A percentile compares a stretch with the other conserved stretches of the same genome.
phyloP scores from a whole-genome alignment of 2,797 vertebrate genomes.

The Centropyge bicolor region DNA sequence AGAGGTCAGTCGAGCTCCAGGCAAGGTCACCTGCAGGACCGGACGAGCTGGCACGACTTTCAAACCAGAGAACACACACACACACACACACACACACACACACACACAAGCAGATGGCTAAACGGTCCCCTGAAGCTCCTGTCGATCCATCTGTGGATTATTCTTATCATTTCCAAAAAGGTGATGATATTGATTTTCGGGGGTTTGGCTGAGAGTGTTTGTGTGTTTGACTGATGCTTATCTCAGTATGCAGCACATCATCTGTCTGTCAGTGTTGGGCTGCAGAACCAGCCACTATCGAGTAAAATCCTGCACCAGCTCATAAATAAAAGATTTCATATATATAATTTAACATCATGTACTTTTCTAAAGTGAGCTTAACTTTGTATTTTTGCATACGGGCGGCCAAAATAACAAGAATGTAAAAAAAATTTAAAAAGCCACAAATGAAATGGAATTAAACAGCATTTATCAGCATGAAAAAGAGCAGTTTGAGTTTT shows the following conservation, averaged over 20 bases:
- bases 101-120: conserved; percentile 43
- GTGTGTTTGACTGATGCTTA: conserved; percentile 61
- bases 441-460: conserved; percentile 1
- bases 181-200: conserved; percentile 73
- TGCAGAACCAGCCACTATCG: conserved; percentile 3
- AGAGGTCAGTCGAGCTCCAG: conserved; percentile 62
- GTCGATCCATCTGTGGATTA: conserved; percentile 71
- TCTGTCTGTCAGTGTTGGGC: conserved; percentile 55
- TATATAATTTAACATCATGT: conserved; percentile 5
- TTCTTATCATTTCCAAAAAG: conserved; percentile 76
- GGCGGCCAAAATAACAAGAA: not conserved
- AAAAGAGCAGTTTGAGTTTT: not conserved
- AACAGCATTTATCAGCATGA: not conserved
- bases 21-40: conserved; percentile 65
- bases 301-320: conserved; percentile 15
- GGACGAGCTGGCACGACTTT: conserved; percentile 19
- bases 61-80: not conserved
- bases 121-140: conserved; percentile 55
- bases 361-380: not conserved
- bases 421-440: no score
- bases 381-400: not conserved
- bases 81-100: conserved; percentile 22
- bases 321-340: conserved; percentile 14
- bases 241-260: conserved; percentile 63
- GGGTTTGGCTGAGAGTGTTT: conserved; percentile 50